These are phyloP conservation scores for Zosterops borbonicus DNA, from an alignment of 2,113 vertebrate species.

Conservation along the genomic window DNA sequence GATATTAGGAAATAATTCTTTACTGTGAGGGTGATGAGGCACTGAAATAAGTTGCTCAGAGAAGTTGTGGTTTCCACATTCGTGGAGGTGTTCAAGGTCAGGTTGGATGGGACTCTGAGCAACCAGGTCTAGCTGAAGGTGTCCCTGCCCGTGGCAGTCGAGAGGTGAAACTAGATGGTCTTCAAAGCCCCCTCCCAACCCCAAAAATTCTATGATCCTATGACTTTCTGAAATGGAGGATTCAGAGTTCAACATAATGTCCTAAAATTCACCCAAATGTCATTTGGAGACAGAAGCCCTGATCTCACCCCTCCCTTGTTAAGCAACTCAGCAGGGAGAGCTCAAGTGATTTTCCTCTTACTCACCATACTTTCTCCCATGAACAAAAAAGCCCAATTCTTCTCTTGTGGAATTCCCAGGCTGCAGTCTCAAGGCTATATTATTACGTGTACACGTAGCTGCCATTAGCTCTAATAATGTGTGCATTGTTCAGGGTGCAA, in stretches of 20 bases:
- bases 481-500: conserved; percentile 35
- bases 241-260: neutral
- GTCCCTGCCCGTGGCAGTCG: neutral
- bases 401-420: neutral
- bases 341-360: neutral
- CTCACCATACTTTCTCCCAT: neutral
- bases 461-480: conserved; percentile 21
- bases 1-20: neutral
- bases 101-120: neutral
- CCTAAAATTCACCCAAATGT: neutral
- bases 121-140: neutral
- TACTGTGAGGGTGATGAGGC: neutral
- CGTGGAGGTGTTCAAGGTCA: neutral
- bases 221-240: neutral
- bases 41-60: neutral
- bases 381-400: neutral
- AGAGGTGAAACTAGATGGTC: neutral
- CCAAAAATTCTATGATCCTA: neutral
- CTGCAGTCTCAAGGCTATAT: conserved; percentile 41
- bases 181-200: neutral
- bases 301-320: neutral
- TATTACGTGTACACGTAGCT: neutral
- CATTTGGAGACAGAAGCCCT: neutral
- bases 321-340: neutral
- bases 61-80: neutral